Percentiles rank a stretch among this genome's conserved stretches.
Conservation (phyloP, 2,113 vertebrate species). For the Collichthys lucidus region DNA sequence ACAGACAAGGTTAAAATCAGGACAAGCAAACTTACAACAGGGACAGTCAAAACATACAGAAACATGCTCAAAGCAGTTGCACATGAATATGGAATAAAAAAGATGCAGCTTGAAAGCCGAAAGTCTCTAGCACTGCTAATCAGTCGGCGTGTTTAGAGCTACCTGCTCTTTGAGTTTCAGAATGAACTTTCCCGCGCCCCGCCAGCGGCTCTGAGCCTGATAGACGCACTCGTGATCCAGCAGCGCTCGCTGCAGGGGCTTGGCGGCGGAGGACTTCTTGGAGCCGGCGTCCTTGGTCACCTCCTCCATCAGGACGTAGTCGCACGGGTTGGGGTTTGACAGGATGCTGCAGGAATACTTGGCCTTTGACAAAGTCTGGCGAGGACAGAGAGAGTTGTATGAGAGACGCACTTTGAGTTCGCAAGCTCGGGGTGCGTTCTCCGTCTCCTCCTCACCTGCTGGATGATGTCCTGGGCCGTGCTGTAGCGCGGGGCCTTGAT, state of each 20-base stretch:
- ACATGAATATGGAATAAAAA: not conserved
- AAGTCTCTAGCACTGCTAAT: not conserved
- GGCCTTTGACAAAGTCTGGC: constrained; percentile 94
- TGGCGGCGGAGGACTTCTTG: constrained; percentile 89
- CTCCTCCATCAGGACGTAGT: constrained; percentile 97
- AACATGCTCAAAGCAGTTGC: not conserved
- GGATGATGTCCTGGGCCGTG: constrained; percentile 97
- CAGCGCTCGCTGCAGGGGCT: constrained; percentile 91
- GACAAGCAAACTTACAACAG: too few relatives aligned
- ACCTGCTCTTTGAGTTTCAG: constrained; percentile 98
- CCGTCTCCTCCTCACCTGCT: constrained; percentile 86
- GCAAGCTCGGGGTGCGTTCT: not conserved
- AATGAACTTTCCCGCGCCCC: constrained; percentile 94
- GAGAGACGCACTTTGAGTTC: not conserved
- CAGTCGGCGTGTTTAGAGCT: constrained; percentile 1
- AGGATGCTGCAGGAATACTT: constrained; percentile 96
- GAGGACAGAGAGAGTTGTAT: not conserved
- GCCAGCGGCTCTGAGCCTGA: constrained; percentile 96
- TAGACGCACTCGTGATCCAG: constrained; percentile 95
- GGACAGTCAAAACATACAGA: too few relatives aligned
- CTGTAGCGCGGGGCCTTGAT: constrained; percentile 94
- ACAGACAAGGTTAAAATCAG: not conserved
- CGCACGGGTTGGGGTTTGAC: constrained; percentile 91
- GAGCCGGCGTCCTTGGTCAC: constrained; percentile 88
- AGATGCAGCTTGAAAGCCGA: not conserved